Evolutionary conservation across 2,113 vertebrate genomes (phyloP), one percentile per base, ranked within the genome.

Genomic region (Neopipo cinnamomea): DNA sequence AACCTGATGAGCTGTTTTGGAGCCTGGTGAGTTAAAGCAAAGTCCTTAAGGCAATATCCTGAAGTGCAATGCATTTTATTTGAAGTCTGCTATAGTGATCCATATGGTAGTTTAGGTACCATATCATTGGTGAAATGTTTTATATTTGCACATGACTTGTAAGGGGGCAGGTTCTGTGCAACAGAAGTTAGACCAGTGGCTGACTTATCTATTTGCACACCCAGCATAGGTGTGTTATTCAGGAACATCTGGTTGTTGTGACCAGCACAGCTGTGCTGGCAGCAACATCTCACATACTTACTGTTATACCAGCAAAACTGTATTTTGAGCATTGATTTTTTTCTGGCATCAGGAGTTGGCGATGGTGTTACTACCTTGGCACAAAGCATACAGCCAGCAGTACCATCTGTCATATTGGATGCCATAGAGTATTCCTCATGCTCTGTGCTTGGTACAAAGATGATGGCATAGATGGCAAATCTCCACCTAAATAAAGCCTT

Each of bases 221-320:
- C 15, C 70, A 37, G 59, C 15, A 11, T 17, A 27, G 42, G 8
- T 77, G 19, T 71, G 42, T 70, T 49, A 31, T 22, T 79, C 30
- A 39, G 53, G 58, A 24, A 41, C 37, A 53, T 62, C 49, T 47
- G 6, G 0, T 50, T 50, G 33, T 35, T 89, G 44, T 65, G 47
- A 53, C 21, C 52, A 67, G 56, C 35, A 52, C 47, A 61, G 42
- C 28, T 82, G 30, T 72, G 47, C 78, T 85, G 62, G n/a, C 9
- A 6, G 58, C 85, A 83, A 35, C 42, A 59, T 20, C 23, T 85
- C 20, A 62, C 58, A 58, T n/a, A n/a, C 25, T 67, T 89, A 33
- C 17, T 0, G 0, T 90, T 49, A 19, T 19, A 46, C 42, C 1
- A 6, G 16, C 25, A 65, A 77, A 93, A 63, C 12, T 7, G 1